Percentiles rank a stretch among this genome's conserved stretches.
Conservation (phyloP, 2,888 invertebrate genomes). For the Tetrapedia diversipes region DNA sequence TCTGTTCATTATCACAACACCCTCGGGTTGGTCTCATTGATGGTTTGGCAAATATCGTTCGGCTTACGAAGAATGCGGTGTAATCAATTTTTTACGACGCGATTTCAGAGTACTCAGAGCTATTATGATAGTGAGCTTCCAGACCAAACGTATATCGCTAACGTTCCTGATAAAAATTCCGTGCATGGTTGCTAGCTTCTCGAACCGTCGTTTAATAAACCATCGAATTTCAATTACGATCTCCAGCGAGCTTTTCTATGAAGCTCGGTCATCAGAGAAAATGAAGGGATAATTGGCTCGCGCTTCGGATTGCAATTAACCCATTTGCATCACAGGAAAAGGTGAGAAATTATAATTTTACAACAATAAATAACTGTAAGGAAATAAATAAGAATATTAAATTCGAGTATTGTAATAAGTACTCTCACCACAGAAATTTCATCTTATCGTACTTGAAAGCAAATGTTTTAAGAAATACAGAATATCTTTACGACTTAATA, state of each 20-base stretch:
- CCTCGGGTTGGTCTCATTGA: too few relatives aligned
- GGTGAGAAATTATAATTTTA: too few relatives aligned
- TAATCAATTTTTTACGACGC: slow-evolving; percentile 39
- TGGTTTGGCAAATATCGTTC: slow-evolving; percentile 32
- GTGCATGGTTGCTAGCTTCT: slow-evolving; percentile 8
- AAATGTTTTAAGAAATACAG: too few relatives aligned
- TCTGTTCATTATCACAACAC: too few relatives aligned
- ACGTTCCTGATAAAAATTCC: slow-evolving; percentile 37
- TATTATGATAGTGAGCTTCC: slow-evolving; percentile 16
- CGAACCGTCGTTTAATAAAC: not conserved
- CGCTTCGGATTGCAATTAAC: not conserved
- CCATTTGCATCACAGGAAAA: too few relatives aligned
- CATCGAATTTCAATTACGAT: slow-evolving; percentile 45
- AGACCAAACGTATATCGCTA: not conserved
- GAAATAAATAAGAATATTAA: too few relatives aligned
- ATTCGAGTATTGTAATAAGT: too few relatives aligned
- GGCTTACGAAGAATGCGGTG: not conserved
- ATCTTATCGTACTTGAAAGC: too few relatives aligned
- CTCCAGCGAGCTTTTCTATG: not conserved
- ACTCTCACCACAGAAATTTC: too few relatives aligned
- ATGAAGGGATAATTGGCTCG: slow-evolving; percentile 10
- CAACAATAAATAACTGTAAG: too few relatives aligned
- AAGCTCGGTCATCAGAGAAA: not conserved
- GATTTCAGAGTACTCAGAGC: slow-evolving; percentile 2
- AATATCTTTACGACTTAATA: too few relatives aligned